Evolutionary conservation across 2,888 invertebrate genomes (phyloP), one percentile per base, ranked within the genome.

Genomic region (Microctonus aethiopoides): DNA sequence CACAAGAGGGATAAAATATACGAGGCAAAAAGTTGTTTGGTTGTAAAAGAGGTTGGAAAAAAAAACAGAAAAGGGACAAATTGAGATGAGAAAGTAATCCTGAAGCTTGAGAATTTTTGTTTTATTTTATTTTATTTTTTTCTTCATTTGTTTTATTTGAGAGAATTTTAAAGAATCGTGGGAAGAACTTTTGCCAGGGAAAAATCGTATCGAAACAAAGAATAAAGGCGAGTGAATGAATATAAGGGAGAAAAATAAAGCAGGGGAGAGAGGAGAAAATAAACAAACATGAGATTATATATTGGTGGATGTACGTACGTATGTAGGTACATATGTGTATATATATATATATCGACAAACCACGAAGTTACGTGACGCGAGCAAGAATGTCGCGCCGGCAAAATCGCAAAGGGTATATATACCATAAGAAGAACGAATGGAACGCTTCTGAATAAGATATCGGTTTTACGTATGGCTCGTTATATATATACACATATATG

Each of bases 371-470:
- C 81, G 81, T 80, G 82, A 81, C 80, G 78, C 79, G 81, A 78
- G 77, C 83, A 83, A 84, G 83, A 84, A 85, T 82, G 82, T 82
- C 80, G 76, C 79, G 75, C 76, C 78, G 77, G 77, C 69, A 62
- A 70, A 70, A 68, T 72, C 56, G 72, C 52, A 67, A 63, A 63
- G 56, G 77, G 77, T 29, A 77, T 77, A 75, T 73, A 76, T n/a
- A n/a, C 80, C 79, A 79, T 81, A 82, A 83, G 82, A 83, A 82
- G 82, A 82, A 82, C 84, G 82, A 83, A 84, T 83, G 84, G 81
- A 83, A 82, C 82, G 80, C 81, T 81, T 80, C 79, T 81, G 84
- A 85, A 84, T 85, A 85, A 85, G 85, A 85, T 85, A 85, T 85
- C 84, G 83, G 80, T 78, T 81, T 82, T 83, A 80, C 81, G 78